These are phyloP conservation scores for Sylvia atricapilla DNA, from an alignment of 2,113 vertebrate genomes.

Conservation along the genomic window DNA sequence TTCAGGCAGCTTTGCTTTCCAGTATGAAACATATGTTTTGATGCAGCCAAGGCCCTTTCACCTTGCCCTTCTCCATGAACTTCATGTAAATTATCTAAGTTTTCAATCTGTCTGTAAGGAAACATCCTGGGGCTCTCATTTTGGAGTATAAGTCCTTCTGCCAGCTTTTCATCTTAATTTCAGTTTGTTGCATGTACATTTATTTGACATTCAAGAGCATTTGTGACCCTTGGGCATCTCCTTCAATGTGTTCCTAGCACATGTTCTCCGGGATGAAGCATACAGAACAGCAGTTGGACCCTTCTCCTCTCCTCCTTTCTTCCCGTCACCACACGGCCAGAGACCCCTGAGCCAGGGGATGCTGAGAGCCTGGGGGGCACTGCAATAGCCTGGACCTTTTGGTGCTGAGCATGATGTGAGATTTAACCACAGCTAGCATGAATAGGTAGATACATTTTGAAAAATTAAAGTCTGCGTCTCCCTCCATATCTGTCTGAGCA, in stretches of 20 bases:
- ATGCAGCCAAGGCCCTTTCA: not conserved
- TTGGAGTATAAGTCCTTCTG: slow-evolving; percentile 27
- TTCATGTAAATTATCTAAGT: slow-evolving; percentile 17
- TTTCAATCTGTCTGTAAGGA: not conserved
- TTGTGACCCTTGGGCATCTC: slow-evolving; percentile 45
- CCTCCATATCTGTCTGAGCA: not conserved
- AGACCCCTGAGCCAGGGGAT: not conserved
- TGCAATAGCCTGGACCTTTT: not conserved
- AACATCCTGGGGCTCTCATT: slow-evolving; percentile 26
- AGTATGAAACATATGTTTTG: not conserved
- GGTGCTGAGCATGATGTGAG: not conserved
- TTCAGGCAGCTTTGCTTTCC: not conserved
- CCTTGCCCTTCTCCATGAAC: slow-evolving; percentile 1
- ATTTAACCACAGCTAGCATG: not conserved
- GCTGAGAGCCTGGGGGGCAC: not conserved
- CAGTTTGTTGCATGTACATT: slow-evolving; percentile 36
- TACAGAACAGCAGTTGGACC: not conserved
- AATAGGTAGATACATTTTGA: not conserved
- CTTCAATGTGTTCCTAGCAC: slow-evolving; percentile 35
- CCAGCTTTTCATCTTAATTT: slow-evolving; percentile 33
- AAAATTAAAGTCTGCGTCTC: not conserved
- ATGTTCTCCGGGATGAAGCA: slow-evolving; percentile 34
- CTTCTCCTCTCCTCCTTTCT: not conserved
- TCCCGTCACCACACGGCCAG: not conserved
- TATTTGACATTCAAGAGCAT: slow-evolving; percentile 55